Evolutionary conservation across 2,113 vertebrate species (phyloP), one percentile per base, ranked within the genome.

Genomic region (Pseudorasbora parva): DNA sequence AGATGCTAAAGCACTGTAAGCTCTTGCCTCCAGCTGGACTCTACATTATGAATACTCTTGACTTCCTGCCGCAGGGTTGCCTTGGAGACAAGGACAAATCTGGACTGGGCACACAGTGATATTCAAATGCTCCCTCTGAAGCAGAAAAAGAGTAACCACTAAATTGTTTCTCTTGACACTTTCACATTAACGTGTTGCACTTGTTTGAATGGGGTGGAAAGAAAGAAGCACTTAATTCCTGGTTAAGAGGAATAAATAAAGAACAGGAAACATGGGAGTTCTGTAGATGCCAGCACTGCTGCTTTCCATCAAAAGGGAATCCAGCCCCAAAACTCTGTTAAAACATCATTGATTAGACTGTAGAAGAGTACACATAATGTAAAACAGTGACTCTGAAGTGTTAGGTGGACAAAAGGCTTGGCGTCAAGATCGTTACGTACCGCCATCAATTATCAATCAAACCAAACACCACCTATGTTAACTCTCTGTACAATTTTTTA

Each of bases 1-100:
- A 69, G 64, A 68, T 5, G 19, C 19, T 69, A 69, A 81, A 81
- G 45, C 60, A 27, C 64, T 1, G 12, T 68, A 81, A 81, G 78
- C 62, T 69, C 78, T 83, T 43, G 30, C 56, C 73, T 89, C 82
- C 78, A 73, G 64, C 43, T 80, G 60, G 78, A 79, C 73, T 86
- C 75, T 81, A 85, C 84, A 73, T 57, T 86, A 77, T 74, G 37
- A 75, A 43, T 27, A 15, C 60, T 74, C 25, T 72, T 59, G 76
- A 81, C 75, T 79, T 75, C 45, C 85, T 87, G 87, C 84, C 45
- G 68, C 69, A 33, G 85, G 85, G 88, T 87, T 89, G 85, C 85
- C 84, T 85, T 88, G 87, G 84, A 57, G 87, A 89, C 25, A 51
- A 10, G 57, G 72, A 86, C 71, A 78, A 80, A 85, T 85, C 77